Percentiles rank a stretch among this genome's conserved stretches.
Conservation (phyloP, 2,888 invertebrate genomes). For the Drosophila engyochracea region DNA sequence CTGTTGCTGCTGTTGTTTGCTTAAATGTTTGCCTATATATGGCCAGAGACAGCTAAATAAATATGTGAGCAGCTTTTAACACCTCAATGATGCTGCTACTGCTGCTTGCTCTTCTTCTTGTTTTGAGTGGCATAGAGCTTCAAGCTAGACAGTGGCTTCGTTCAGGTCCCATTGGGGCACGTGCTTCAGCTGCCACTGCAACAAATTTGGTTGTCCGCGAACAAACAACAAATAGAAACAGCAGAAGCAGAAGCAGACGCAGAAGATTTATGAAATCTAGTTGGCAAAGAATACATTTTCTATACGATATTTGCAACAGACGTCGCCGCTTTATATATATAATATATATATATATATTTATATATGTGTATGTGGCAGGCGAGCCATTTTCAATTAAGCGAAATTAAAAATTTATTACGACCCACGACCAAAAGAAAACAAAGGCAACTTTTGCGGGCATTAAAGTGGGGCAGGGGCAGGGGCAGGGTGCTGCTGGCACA, state of each 20-base stretch:
- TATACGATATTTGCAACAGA: slow-evolving; percentile 12
- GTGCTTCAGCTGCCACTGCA: slow-evolving; percentile 1
- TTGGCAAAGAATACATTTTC: slow-evolving; percentile 15
- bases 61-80: slow-evolving; percentile 79
- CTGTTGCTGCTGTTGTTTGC: slow-evolving; percentile 55
- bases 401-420: slow-evolving; percentile 80
- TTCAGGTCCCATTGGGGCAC: slow-evolving; percentile 11
- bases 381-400: slow-evolving; percentile 79
- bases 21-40: slow-evolving; percentile 77
- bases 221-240: slow-evolving; percentile 3
- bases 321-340: slow-evolving; percentile 7
- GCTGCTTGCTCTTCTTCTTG: slow-evolving; percentile 15
- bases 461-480: not conserved
- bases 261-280: slow-evolving; percentile 3
- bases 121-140: slow-evolving; percentile 6
- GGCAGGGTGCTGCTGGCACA: slow-evolving; percentile 6
- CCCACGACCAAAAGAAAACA: slow-evolving; percentile 70
- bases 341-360: slow-evolving; percentile 7
- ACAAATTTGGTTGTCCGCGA: slow-evolving; percentile 20
- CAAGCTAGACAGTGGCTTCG: slow-evolving; percentile 10
- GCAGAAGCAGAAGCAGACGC: not conserved
- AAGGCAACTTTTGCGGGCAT: slow-evolving; percentile 47
- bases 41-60: slow-evolving; percentile 74
- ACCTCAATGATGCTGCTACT: slow-evolving; percentile 47
- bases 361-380: slow-evolving; percentile 15